Conservation (phyloP, 2,113 vertebrate genomes). For the Burhinus oedicnemus region DNA sequence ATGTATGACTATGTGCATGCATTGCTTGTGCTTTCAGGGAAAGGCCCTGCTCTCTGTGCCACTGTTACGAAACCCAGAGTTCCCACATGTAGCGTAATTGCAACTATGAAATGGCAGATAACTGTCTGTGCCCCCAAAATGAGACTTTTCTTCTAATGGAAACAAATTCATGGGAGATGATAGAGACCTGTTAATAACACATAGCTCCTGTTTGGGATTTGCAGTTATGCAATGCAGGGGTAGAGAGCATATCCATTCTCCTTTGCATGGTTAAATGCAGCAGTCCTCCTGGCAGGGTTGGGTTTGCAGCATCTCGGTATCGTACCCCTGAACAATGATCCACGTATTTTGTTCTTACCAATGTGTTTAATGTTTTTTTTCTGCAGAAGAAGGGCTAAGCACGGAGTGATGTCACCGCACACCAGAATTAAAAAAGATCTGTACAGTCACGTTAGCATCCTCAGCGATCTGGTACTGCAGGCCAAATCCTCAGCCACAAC, state of each 20-base stretch:
- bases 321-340: fast-evolving
- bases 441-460: fast-evolving
- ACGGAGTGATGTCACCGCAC: neutral
- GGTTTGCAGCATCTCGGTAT: neutral
- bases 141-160: neutral
- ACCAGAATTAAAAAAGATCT: neutral
- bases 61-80: neutral
- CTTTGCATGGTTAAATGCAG: neutral
- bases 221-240: neutral
- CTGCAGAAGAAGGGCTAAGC: neutral
- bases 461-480: neutral
- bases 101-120: neutral
- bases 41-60: neutral
- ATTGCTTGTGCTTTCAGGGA: too few species aligned
- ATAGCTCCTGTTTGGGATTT: neutral
- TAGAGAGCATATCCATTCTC: fast-evolving
- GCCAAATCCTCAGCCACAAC: neutral
- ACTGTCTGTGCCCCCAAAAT: neutral
- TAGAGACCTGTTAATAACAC: neutral
- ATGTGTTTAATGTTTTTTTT: neutral
- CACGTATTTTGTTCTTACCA: neutral
- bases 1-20: fast-evolving
- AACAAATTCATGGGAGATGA: neutral
- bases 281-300: neutral
- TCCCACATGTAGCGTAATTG: fast-evolving